Base-by-base conservation (phyloP, 2,797 vertebrate genomes). In the Peromyscus eremicus region DNA sequence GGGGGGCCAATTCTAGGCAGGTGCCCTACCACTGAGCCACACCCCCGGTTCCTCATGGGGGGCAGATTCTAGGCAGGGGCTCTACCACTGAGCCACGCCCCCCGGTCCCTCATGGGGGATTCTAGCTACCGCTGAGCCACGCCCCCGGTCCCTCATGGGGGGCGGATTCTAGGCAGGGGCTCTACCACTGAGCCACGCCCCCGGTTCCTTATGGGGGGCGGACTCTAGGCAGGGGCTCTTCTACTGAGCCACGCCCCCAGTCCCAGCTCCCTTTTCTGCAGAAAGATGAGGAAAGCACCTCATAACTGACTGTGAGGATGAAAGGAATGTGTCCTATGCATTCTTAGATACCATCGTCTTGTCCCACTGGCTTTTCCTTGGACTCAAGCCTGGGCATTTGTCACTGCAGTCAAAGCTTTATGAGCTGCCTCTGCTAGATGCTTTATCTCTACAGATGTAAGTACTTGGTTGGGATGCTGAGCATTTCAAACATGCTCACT, bases 401-500 rank as follows among this genome's bases (percentile, higher is more conserved):
- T 5, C 23, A 4, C 0, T 34, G 62, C 1, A 0, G 23, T 17
- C 3, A 12, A 75, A 40, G 77, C 17, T 88, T 96, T 64, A 4
- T 1, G 0, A n/a, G 68, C 68, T 55, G 49, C 57, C 86, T 68
- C 55, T 91, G 95, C 57, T 43, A 68, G 80, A 60, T 57, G 2
- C 64, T 37, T 34, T n/a, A 0, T 7, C 55, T 62, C 1, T 8
- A 73, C 66, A 64, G 34, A 49, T 23, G 4, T 11, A 2, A 81
- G 19, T n/a, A 19, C 60, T 43, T 2, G 3, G 21, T 25, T 82
- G 37, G 49, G 43, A 75, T n/a, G 55, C 32, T 49, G 66, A 94
- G 13, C 5, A 32, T 87, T 37, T 68, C 12, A 21, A 19, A 25
- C 25, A 6, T 6, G 10, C 6, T 52, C 8, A 0, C 0, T 3